Evolutionary conservation across 1,140 invertebrate species (phyloP), one percentile per base, ranked within the genome.

Genomic region (Ceratoteleas bidentatus): DNA sequence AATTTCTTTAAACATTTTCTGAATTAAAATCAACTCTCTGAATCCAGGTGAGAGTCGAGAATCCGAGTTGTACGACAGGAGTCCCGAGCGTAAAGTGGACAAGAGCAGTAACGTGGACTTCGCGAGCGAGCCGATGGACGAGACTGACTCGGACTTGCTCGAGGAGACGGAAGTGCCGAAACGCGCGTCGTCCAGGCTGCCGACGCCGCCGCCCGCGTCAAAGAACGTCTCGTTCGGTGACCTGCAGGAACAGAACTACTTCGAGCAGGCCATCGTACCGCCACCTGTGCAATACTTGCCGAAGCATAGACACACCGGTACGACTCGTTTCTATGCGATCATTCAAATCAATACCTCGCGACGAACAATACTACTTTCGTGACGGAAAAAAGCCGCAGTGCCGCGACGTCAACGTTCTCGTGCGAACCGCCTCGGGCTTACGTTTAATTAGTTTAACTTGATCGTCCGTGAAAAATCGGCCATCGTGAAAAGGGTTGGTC

Each of bases 191-290:
- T 83, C 88, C 6, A 84, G 86, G 11, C 83, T 91, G 5, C 89
- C 90, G 11, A 92, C 91, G 1, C 89, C 90, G 11, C 88, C 90
- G 1, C 87, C 90, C 0, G 73, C 85, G 14, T 34, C 86, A 0
- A 92, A 92, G 52, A 92, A 92, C 49, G 91, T 92, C 14, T 92
- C 90, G 9, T 92, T 92, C 47, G 89, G 90, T 24, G 90, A 91
- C 72, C 66, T 72, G 14, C 86, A 88, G 65, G 88, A 89, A 52
- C 87, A 89, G 54, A 86, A 53, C 64, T 90, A 87, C 78, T 81
- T 88, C 16, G 89, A 90, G 47, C 88, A 90, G 43, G 54, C 88
- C 0, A 90, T 91, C 13, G 77, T 90, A 15, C 89, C 90, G 13
- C 89, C 90, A 36, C 89, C 90, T 33, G 79, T 87, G 56, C 90